Evolutionary conservation across 2,797 vertebrate genomes (phyloP), one percentile per base, ranked within the genome.

Genomic region (Cercopithecus diana): DNA sequence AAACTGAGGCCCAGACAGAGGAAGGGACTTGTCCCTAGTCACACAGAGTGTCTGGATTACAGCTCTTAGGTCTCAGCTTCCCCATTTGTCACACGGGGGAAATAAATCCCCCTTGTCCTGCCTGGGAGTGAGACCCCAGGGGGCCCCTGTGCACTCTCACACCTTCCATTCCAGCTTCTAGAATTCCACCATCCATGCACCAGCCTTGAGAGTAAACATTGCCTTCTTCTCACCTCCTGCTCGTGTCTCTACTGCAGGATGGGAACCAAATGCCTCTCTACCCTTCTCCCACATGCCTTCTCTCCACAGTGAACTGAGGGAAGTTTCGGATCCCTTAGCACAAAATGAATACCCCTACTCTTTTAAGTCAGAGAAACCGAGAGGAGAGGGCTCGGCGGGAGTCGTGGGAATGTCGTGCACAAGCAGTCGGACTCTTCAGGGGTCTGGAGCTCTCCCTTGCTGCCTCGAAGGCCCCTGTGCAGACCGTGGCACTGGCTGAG

Each of bases 1-100:
- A 91, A 90, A 96, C 93, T 14, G 45, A 96, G 80, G 84, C 52
- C 57, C 43, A 12, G 52, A 82, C 70, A 77, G 52, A 30, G 15
- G 41, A 80, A 58, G 1, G 64, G 77, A 72, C 80, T 39, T 76
- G 52, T 33, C 52, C 30, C 3, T 4, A 28, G 67, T 86, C 5
- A 33, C 4, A 22, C 28, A 61, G 36, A 33, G 13, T 17, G 5
- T 73, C 81, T 4, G 10, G 41, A 50, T 52, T 19, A 67, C 24
- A 70, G 50, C 26, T 33, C 0, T 4, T 7, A 24, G 80, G 36
- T 36, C 91, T 89, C 88, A 79, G 67, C 30, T 41, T 79, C 84
- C 55, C 39, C 13, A 13, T 43, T 45, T 67, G 13, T 79, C 86
- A 57, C 5, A 64, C 24, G 55, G 24, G 24, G 70, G 11, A 45